Conservation (phyloP, 1,140 invertebrate genomes). For the Proctacanthus coquilletti region DNA sequence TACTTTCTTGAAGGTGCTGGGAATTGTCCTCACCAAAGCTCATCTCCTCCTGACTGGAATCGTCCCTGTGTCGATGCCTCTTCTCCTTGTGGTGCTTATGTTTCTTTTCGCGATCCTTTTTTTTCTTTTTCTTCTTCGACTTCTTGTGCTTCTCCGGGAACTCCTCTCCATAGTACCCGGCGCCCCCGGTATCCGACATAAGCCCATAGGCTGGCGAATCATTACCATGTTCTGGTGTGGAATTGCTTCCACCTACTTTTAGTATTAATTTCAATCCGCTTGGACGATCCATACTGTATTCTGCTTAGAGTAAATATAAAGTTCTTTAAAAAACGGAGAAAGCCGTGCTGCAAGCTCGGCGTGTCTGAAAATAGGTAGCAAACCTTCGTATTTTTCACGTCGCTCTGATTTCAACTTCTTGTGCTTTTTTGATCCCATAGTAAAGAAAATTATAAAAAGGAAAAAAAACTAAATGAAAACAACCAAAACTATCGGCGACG, state of each 20-base stretch:
- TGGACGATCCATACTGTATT: conserved; percentile 37
- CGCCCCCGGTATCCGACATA: conserved; percentile 7
- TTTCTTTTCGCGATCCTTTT: conserved; percentile 48
- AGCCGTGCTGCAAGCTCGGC: not conserved
- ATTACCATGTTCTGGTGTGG: conserved; percentile 48
- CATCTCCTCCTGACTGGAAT: conserved; percentile 30
- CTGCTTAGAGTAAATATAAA: conserved; percentile 11
- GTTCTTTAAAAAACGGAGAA: conserved; percentile 2
- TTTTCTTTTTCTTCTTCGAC: conserved; percentile 63
- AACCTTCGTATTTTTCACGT: conserved; percentile 46
- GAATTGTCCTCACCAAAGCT: conserved; percentile 31
- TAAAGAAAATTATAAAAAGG: too few relatives aligned
- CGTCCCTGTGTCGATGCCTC: conserved; percentile 17
- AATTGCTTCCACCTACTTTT: conserved; percentile 57
- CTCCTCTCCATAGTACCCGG: conserved; percentile 7
- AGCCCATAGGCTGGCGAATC: conserved; percentile 16
- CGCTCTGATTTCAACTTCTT: conserved; percentile 56
- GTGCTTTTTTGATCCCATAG: conserved; percentile 46
- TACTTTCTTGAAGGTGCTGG: conserved; percentile 29
- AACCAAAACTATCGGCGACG: too few relatives aligned
- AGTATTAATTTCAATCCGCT: conserved; percentile 58
- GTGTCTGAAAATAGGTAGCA: conserved; percentile 9
- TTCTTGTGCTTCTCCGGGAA: conserved; percentile 45
- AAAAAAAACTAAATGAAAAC: too few relatives aligned
- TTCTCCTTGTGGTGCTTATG: conserved; percentile 61